Evolutionary conservation across 2,113 vertebrate species (phyloP), one percentile per base, ranked within the genome.

Genomic region (Centropristis striata): DNA sequence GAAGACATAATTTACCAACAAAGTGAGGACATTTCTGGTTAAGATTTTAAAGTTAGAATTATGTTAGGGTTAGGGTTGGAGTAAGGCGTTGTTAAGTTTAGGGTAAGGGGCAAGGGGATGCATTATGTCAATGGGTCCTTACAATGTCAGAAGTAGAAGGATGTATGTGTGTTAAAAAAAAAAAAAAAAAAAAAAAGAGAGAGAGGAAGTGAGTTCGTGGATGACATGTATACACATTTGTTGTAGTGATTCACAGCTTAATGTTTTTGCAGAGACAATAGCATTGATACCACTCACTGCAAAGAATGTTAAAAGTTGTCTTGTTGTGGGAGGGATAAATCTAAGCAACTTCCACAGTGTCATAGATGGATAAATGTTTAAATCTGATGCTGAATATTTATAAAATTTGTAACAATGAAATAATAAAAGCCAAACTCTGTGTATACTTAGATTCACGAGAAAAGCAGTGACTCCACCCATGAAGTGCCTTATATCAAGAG

Each of bases 401-500:
- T 41, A 41, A 36, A 36, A 60, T 27, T 28, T 58, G 2, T 41
- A 63, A 49, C 14, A 60, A 71, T 79, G 37, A 71, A 55, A 50
- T 50, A 2, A 67, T 67, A 18, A 69, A 55, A 14, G n/a, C 13
- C 18, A 55, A 49, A 63, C 25, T 49, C 1, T 80, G 41, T 27
- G 4, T 27, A 7, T 28, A 20, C 13, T 15, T 50, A 8, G 5
- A 58, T 55, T 73, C 18, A 6, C 3, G 7, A 20, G 9, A 69
- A 49, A 60, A 75, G 4, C n/a, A 25, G 36, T n/a, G 18, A 12
- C 18, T 61, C 36, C 49, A 8, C n/a, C 14, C 13, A 8, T 54
- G 1, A 76, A 71, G 80, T 91, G 91, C 90, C 85, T 89, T 84
- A 15, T 39, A 23, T 78, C 53, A 66, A 32, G 21, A 71, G 36